These are phyloP conservation scores for Sphaeridia pumilis DNA, from an alignment of 2,888 invertebrate species.

Conservation along the genomic window DNA sequence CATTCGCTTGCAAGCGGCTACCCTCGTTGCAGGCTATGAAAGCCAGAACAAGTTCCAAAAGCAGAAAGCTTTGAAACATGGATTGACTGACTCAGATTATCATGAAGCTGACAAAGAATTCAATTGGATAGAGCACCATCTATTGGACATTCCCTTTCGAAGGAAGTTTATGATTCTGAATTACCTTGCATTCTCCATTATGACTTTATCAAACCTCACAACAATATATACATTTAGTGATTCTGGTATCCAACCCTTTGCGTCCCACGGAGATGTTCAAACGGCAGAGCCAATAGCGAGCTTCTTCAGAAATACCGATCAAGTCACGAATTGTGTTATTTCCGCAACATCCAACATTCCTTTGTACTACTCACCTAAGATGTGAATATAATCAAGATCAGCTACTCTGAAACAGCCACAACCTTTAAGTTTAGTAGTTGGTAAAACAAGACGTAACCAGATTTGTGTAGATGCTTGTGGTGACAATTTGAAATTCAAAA, in stretches of 20 bases:
- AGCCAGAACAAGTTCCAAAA: background rate
- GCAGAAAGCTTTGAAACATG: background rate
- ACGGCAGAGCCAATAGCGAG: constrained; percentile 56
- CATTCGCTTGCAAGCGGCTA: constrained; percentile 26
- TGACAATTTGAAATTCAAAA: no score
- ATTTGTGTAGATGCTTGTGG: no score
- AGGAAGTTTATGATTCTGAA: constrained; percentile 60
- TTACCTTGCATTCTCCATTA: background rate
- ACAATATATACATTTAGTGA: background rate
- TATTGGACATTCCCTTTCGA: constrained; percentile 71
- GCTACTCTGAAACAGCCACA: no score
- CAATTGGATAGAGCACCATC: constrained; percentile 63
- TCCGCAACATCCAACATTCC: no score
- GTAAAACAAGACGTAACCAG: no score
- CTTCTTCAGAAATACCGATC: constrained; percentile 18
- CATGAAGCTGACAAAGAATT: constrained; percentile 53
- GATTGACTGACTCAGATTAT: constrained; percentile 2
- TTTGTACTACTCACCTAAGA: no score
- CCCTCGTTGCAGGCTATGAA: constrained; percentile 22
- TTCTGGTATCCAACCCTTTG: constrained; percentile 64
- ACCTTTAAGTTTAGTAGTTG: no score
- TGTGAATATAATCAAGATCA: no score
- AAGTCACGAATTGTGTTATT: no score
- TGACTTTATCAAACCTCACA: background rate
- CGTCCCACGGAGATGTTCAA: constrained; percentile 54